These are phyloP conservation scores for Conistra vaccinii DNA, from an alignment of 2,888 invertebrate genomes.

Conservation along the genomic window DNA sequence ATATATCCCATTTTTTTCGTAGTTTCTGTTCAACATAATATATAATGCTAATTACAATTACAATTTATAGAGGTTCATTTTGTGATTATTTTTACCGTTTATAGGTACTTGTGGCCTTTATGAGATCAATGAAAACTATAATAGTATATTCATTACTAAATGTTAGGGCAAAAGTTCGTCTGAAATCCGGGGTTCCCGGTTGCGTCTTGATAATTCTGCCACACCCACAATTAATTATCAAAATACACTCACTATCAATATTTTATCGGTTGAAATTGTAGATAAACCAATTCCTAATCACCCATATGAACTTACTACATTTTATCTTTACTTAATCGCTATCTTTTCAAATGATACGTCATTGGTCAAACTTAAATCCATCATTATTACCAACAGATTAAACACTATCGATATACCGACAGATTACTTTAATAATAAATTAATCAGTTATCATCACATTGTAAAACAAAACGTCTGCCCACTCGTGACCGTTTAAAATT, in stretches of 20 bases:
- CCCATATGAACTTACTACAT: neutral
- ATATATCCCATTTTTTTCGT: neutral
- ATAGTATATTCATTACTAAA: neutral
- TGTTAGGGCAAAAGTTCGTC: neutral
- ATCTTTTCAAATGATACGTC: constrained; percentile 11
- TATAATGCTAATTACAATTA: too few species aligned
- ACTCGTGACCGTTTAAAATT: constrained; percentile 78
- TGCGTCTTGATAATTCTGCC: neutral
- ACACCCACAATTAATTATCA: constrained; percentile 43
- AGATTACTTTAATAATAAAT: constrained; percentile 67
- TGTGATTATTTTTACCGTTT: neutral
- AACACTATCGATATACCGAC: constrained; percentile 54
- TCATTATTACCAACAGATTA: constrained; percentile 46
- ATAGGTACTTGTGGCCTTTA: neutral
- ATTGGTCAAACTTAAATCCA: constrained; percentile 6
- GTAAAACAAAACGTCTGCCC: constrained; percentile 83
- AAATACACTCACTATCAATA: constrained; percentile 21
- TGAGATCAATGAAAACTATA: neutral
- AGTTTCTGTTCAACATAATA: neutral
- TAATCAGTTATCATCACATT: constrained; percentile 75
- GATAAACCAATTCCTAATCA: constrained; percentile 30
- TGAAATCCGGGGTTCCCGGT: constrained; percentile 11
- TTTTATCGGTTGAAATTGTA: constrained; percentile 27
- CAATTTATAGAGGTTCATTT: neutral
- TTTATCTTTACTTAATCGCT: constrained; percentile 10